These are phyloP conservation scores for Cassiopea xamachana DNA, from an alignment of 30 jellyfish, hydroid and myxozoan genomes.

Conservation along the genomic window DNA sequence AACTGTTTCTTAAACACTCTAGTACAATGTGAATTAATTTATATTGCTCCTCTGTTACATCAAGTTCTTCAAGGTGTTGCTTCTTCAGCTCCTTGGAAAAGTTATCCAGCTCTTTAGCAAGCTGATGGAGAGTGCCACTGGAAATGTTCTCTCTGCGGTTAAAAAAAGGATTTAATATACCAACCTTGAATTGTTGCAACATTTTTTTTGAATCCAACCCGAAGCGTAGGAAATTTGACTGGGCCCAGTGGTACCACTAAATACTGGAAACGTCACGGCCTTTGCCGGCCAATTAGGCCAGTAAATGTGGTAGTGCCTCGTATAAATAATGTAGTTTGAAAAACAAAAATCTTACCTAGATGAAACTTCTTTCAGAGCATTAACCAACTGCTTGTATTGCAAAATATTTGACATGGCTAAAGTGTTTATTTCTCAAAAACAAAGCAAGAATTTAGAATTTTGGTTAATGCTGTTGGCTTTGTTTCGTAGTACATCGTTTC, in stretches of 20 bases:
- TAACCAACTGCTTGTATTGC: not conserved
- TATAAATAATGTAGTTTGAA: not conserved
- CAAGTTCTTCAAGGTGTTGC: no score
- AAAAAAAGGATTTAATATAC: not conserved
- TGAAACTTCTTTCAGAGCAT: not conserved
- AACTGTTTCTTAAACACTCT: slow-evolving; percentile 41
- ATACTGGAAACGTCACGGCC: no score
- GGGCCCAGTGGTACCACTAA: no score
- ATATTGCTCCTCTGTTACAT: not conserved
- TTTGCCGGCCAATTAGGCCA: no score
- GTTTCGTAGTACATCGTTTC: no score
- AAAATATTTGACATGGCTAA: not conserved
- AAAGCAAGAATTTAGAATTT: no score
- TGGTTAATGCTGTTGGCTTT: no score
- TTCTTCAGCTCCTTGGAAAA: not conserved
- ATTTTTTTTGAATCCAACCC: not conserved
- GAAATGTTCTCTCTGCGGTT: not conserved
- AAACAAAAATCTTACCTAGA: not conserved
- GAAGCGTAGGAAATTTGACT: no score
- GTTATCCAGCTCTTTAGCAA: not conserved
- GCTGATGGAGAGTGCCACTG: not conserved
- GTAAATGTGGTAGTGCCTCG: no score
- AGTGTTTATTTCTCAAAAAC: no score
- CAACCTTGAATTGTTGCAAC: not conserved
- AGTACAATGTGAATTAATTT: not conserved